A percentile compares a stretch with the other conserved stretches of the same genome.
phyloP scores from a whole-genome alignment of 2,797 vertebrate species.

The Echiichthys vipera region DNA sequence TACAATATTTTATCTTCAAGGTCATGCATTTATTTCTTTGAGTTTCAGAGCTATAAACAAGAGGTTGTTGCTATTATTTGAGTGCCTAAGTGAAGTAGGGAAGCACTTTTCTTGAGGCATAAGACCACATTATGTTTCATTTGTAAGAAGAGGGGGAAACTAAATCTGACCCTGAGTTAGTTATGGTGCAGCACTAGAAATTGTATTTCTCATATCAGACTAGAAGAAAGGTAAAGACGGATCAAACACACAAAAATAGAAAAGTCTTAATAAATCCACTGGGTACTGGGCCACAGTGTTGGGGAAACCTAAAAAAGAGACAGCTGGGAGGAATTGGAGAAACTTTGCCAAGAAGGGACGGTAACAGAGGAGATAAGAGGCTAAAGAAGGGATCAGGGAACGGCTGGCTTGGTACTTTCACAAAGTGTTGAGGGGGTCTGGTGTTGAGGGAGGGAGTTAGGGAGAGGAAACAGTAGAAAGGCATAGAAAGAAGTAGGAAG shows the following conservation, averaged over 20 bases:
- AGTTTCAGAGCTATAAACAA: not conserved
- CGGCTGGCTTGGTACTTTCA: conserved; percentile 52
- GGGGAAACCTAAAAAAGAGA: conserved; percentile 44
- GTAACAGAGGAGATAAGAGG: conserved; percentile 54
- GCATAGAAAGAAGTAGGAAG: not conserved
- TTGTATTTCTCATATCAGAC: conserved; percentile 18
- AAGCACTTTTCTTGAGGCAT: not conserved
- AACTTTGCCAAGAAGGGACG: conserved; percentile 40
- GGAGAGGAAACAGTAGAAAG: conserved; percentile 14
- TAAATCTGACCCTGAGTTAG: conserved; percentile 4
- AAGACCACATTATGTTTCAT: not conserved
- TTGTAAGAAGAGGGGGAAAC: not conserved
- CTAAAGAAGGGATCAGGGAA: conserved; percentile 65
- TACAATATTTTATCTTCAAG: conserved; percentile 10
- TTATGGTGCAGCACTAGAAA: conserved; percentile 24
- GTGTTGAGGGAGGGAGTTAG: conserved; percentile 43
- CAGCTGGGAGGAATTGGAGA: conserved; percentile 36
- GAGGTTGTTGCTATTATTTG: not conserved
- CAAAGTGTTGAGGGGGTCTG: conserved; percentile 57
- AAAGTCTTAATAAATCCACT: conserved; percentile 69
- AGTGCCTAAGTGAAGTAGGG: not conserved
- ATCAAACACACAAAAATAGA: conserved; percentile 40
- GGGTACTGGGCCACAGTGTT: conserved; percentile 42
- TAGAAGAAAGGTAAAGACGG: conserved; percentile 48
- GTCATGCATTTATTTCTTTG: conserved; percentile 3